Evolutionary conservation across 2,888 invertebrate species (phyloP).

Genomic region (Macrosoma leucophasiata): DNA sequence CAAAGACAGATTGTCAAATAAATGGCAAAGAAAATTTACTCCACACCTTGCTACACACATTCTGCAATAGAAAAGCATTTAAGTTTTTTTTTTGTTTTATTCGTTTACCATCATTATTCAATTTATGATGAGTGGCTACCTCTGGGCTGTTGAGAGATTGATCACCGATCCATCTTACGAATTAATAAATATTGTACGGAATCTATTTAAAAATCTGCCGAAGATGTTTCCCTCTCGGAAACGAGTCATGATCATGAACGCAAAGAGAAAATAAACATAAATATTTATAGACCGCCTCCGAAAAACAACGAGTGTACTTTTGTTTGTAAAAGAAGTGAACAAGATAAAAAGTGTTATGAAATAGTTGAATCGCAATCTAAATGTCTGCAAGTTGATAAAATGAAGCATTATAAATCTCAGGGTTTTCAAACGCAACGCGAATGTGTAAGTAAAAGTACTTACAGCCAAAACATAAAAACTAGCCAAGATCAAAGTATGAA

Average conservation of each 20-base stretch:
- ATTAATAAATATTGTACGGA: conserved; percentile 36
- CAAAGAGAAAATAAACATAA: too few relatives aligned
- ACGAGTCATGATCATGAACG: too few relatives aligned
- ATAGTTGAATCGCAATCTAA: conserved; percentile 24
- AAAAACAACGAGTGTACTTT: too few relatives aligned
- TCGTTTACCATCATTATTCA: background rate
- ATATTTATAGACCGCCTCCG: too few relatives aligned
- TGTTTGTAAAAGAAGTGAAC: too few relatives aligned
- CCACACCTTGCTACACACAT: too few relatives aligned
- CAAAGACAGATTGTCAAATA: too few relatives aligned
- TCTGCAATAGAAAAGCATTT: too few relatives aligned
- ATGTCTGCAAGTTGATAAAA: conserved; percentile 35
- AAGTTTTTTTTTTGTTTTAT: too few relatives aligned
- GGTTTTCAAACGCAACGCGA: conserved; percentile 23
- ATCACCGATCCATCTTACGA: conserved; percentile 48
- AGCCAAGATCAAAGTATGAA: conserved; percentile 30
- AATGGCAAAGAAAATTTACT: too few relatives aligned
- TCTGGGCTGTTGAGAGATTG: conserved; percentile 50
- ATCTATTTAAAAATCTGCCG: too few relatives aligned
- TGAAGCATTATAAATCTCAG: conserved; percentile 33
- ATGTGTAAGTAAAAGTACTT: conserved; percentile 36
- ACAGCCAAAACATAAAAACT: conserved; percentile 25
- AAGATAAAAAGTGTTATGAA: conserved; percentile 9
- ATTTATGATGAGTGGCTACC: conserved; percentile 37
- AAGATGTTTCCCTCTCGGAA: too few relatives aligned